A percentile compares a stretch with the other conserved stretches of the same genome.
Conservation (phyloP, 2,113 vertebrate species). For the Platysteira castanea region DNA sequence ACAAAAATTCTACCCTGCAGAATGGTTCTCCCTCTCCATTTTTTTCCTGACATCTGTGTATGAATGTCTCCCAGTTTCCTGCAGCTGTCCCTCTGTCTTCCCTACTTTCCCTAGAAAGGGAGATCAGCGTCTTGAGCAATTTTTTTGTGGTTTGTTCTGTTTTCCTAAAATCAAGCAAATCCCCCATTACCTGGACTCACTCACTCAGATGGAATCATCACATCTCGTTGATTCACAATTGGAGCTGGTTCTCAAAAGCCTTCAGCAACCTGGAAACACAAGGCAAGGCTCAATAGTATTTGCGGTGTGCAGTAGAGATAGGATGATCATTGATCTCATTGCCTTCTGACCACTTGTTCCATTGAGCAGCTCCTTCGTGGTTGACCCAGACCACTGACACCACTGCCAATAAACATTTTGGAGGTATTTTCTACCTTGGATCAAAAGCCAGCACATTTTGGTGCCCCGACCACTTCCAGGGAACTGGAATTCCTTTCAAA, state of each 20-base stretch:
- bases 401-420: not conserved
- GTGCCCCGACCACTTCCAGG: not conserved
- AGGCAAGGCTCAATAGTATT: not conserved
- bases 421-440: not conserved
- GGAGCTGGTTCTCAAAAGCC: not conserved
- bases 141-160: not conserved
- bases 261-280: not conserved
- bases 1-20: not conserved
- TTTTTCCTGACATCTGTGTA: not conserved
- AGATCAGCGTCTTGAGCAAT: not conserved
- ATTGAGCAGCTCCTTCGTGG: not conserved
- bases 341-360: not conserved
- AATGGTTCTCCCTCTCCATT: not conserved
- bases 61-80: not conserved
- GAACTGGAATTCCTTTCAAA: not conserved
- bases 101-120: not conserved
- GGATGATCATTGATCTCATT: not conserved
- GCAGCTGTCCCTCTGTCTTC: not conserved
- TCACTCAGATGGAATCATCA: not conserved
- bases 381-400: not conserved
- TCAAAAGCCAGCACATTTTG: not conserved
- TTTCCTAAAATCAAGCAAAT: not conserved
- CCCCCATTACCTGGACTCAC: not conserved
- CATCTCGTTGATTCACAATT: not conserved
- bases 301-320: not conserved